Base-by-base conservation (phyloP, 1,140 invertebrate genomes). In the Polypedilum pembai region DNA sequence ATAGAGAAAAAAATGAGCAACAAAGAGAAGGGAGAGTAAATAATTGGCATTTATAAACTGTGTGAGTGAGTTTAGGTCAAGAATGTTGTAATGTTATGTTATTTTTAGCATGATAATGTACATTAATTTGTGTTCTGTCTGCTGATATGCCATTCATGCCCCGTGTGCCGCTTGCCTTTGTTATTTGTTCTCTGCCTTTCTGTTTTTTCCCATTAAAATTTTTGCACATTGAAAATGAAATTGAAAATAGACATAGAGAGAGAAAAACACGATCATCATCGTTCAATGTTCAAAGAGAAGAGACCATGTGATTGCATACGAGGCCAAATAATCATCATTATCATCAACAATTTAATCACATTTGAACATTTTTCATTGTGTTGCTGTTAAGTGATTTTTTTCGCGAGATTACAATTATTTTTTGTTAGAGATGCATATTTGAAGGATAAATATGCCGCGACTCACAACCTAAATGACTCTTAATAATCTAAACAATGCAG, bases 11-110 rank as follows among this genome's bases (percentile, higher is more conserved):
- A n/a, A 33, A 33, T 33, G 24, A 33, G n/a, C n/a, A 33, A 33
- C 5, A 33, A 5, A 33, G 45, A 56, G n/a, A 15, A 15, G 45
- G 45, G 10, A 15, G 18, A 21, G 17, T 21, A 69, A 69, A 69
- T 69, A 69, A 69, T 69, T 69, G 65, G 65, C 65, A 69, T 69
- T 69, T 69, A 15, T 56, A 12, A n/a, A 56, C 45, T 56, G 45
- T 56, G 45, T 18, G 18, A 20, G 65, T 21, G 65, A 69, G 65
- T 69, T 69, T 69, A 69, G 65, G 65, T 69, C 65, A 69, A 69
- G 65, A 69, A 69, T 69, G 65, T 18, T 69, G 65, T 69, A 20
- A 69, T 56, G n/a, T 56, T n/a, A 56, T 56, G 45, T 56, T 56
- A 56, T 56, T 56, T 56, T 56, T 56, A 56, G 45, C 12, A 56